A percentile compares a stretch with the other conserved stretches of the same genome.
Evolutionary conservation across 2,888 invertebrate species (phyloP).

Genomic region (Meandrusa payeni): DNA sequence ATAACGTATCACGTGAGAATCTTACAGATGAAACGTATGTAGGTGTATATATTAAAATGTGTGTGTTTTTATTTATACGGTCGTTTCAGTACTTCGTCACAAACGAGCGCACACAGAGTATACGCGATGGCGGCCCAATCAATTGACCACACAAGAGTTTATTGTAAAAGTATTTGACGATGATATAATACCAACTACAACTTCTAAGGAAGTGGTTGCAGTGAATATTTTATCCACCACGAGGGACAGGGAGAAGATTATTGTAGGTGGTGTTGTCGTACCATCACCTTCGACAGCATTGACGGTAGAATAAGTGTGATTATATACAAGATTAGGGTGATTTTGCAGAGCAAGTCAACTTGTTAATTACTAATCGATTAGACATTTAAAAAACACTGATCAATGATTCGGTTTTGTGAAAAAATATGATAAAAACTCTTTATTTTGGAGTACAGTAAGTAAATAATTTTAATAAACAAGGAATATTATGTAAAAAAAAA

Average conservation of each 20-base stretch:
- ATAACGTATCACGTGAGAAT: slow-evolving; percentile 54
- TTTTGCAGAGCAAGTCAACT: no score
- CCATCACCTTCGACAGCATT: slow-evolving; percentile 34
- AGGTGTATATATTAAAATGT: no score
- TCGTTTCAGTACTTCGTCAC: slow-evolving; percentile 47
- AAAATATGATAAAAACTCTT: no score
- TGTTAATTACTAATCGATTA: no score
- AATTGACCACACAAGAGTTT: slow-evolving; percentile 56
- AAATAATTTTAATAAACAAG: no score
- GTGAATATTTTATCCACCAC: slow-evolving; percentile 55
- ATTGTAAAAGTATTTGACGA: slow-evolving; percentile 73
- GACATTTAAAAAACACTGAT: no score
- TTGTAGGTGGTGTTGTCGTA: slow-evolving; percentile 57
- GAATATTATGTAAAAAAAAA: no score
- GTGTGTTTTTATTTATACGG: neutral
- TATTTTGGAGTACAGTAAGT: no score
- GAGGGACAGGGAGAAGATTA: slow-evolving; percentile 51
- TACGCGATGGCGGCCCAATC: slow-evolving; percentile 60
- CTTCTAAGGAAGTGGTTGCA: slow-evolving; percentile 47
- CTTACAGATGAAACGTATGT: neutral
- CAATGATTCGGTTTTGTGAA: no score
- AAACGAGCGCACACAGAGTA: slow-evolving; percentile 61
- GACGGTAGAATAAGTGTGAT: slow-evolving; percentile 33
- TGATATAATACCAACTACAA: slow-evolving; percentile 46
- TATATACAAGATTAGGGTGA: slow-evolving; percentile 63